Percentiles rank a stretch among this genome's conserved stretches.
Conservation (phyloP, 2,888 invertebrate species). For the Aporophyla lueneburgensis region DNA sequence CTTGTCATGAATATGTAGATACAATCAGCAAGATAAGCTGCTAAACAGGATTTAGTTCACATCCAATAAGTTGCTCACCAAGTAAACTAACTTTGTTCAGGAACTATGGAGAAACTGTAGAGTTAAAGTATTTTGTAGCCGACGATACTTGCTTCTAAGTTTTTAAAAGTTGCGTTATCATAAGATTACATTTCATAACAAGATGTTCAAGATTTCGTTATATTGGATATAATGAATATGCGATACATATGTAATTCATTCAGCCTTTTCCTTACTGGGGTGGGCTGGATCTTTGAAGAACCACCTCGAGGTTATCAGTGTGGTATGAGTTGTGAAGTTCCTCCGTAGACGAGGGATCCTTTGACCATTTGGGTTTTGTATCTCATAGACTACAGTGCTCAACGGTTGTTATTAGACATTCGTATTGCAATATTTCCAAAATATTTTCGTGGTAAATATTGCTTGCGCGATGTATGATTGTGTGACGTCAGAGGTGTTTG, state of each 20-base stretch:
- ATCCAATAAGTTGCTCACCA: background rate
- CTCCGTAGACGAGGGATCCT: background rate
- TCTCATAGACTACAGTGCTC: background rate
- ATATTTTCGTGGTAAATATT: background rate
- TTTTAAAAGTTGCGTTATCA: background rate
- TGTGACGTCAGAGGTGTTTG: background rate
- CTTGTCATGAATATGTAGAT: slow-evolving; percentile 10
- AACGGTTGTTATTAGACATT: background rate
- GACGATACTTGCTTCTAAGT: background rate
- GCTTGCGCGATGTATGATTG: background rate
- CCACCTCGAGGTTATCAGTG: background rate
- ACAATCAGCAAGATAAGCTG: background rate
- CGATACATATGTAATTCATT: background rate
- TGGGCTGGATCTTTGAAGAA: background rate
- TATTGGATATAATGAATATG: slow-evolving; percentile 12
- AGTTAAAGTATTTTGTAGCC: background rate
- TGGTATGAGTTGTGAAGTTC: background rate
- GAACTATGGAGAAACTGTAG: background rate
- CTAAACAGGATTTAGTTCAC: background rate
- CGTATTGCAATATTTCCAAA: background rate
- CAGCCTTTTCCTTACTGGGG: slow-evolving; percentile 9
- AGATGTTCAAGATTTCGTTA: slow-evolving; percentile 32
- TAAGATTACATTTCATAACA: slow-evolving; percentile 17
- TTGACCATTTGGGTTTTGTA: background rate
- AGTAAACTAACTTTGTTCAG: background rate